Base-by-base conservation (phyloP, 2,797 vertebrate species). In the Uromys caudimaculatus region DNA sequence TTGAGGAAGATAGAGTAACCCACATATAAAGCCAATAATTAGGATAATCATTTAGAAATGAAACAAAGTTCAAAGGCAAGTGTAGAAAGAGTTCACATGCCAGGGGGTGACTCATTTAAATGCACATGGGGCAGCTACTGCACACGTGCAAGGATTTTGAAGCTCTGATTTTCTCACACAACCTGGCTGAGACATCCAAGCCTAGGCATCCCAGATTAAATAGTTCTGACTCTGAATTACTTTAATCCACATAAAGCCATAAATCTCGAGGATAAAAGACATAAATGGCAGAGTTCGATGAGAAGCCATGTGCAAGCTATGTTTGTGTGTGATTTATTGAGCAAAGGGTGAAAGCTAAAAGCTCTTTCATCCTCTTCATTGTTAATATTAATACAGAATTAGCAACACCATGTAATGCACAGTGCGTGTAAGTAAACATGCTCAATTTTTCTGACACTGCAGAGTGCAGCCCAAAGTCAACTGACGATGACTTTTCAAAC, bases 311-410 rank as follows among this genome's bases (percentile, higher is more conserved):
- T 92, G 84, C 62, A 94, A 29, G 82, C 62, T 84, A 96, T 97
- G 94, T 97, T 97, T 96, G 89, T 41, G 41, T 82, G 95, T 98
- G 97, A 98, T 98, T 98, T 97, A 98, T 97, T 95, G 95, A 90
- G 90, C 90, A 95, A 98, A 96, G 95, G 97, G 96, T 98, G 95
- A 98, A 98, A 98, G 96, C 94, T 97, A 98, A 98, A 98, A 98
- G 86, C 50, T 27, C 62, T 41, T 73, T 94, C 11, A 14, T 93
- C 88, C 92, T 76, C 52, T 96, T 84, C 62, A 95, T 92, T 91
- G 92, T 76, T 89, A 95, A 94, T 95, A 94, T 89, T 97, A 97
- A 97, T 83, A 92, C 32, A 94, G 67, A 94, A 75, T 96, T 95
- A 94, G 75, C 90, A 94, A 97, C 50, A 94, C 86, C 91, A 95